Evolutionary conservation across 2,797 vertebrate genomes (phyloP).

Genomic region (Melanotaenia pygmaea): DNA sequence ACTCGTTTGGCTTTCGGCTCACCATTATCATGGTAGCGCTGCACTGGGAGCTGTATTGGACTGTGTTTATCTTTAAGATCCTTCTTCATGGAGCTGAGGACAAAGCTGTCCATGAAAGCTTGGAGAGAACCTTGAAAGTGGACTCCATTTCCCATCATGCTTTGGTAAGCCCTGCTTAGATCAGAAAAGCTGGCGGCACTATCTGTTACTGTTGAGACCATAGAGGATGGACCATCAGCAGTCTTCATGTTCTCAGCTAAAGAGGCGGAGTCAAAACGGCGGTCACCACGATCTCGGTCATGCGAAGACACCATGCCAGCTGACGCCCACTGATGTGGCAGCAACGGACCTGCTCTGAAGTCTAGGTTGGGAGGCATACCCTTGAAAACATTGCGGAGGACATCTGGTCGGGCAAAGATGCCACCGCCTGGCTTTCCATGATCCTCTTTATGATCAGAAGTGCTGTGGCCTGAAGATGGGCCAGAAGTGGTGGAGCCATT

Average conservation of each 20-base stretch:
- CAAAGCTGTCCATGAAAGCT: slow-evolving; percentile 98
- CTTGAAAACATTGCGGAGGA: slow-evolving; percentile 94
- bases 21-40: slow-evolving; percentile 85
- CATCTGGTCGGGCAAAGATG: slow-evolving; percentile 94
- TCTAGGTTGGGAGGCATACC: slow-evolving; percentile 87
- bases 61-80: slow-evolving; percentile 90
- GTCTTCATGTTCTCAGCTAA: slow-evolving; percentile 87
- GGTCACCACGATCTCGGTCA: slow-evolving; percentile 84
- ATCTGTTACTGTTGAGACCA: slow-evolving; percentile 80
- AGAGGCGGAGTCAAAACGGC: slow-evolving; percentile 85
- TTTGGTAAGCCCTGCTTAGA: slow-evolving; percentile 93
- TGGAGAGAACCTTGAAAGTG: slow-evolving; percentile 98
- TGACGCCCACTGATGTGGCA: slow-evolving; percentile 92
- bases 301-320: slow-evolving; percentile 87
- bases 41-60: slow-evolving; percentile 74
- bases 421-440: slow-evolving; percentile 82
- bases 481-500: slow-evolving; percentile 90
- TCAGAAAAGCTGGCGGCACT: slow-evolving; percentile 90
- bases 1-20: slow-evolving; percentile 85
- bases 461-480: slow-evolving; percentile 84
- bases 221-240: slow-evolving; percentile 72
- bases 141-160: slow-evolving; percentile 92
- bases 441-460: slow-evolving; percentile 94
- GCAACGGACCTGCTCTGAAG: slow-evolving; percentile 88
- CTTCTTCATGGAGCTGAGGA: slow-evolving; percentile 94